Evolutionary conservation across 2,113 vertebrate genomes (phyloP), one percentile per base, ranked within the genome.

Genomic region (Takifugu flavidus): DNA sequence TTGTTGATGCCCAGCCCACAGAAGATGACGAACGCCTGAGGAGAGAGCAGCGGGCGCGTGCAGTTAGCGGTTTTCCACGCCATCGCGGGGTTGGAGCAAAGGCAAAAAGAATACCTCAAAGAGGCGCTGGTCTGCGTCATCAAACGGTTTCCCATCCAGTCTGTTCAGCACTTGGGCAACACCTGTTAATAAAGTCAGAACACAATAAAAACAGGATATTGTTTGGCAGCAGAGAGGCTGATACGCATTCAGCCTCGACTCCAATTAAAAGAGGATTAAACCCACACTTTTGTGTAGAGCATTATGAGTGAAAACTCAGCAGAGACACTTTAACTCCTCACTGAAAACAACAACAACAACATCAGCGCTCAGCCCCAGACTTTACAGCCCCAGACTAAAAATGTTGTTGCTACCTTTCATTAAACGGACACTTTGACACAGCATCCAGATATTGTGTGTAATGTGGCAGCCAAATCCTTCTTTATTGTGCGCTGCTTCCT

Each of bases 1-100:
- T 99, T 99, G 90, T 99, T 99, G 90, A 99, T 99, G 59, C 97
- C 97, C 70, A 99, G 91, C 59, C 97, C 97, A 81, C 97, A 99
- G 79, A 99, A 99, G 89, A 99, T 99, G 85, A 99, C 97, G 90
- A 99, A 99, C 25, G 96, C 96, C 97, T 99, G 81, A 69, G 59
- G 84, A 70, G 73, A 73, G 54, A 78, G 75, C 0, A 61, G 79
- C 44, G 50, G 3, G 13, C 13, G 45, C 14, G 62, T 39, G 43
- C 3, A 27, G 13, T 51, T n/a, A 29, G 7, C 25, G 10, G 3
- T 14, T 6, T 34, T 12, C 1, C 10, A 3, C 31, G 8, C 3
- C 12, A 4, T 6, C 6, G 7, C 13, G 42, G 14, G 34, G 45
- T 55, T 10, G 0, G 43, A 4, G 15, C 6, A 46, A 1, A 52